Base-by-base conservation (phyloP, 2,888 invertebrate genomes). In the Bursaphelenchus okinawaensis region DNA sequence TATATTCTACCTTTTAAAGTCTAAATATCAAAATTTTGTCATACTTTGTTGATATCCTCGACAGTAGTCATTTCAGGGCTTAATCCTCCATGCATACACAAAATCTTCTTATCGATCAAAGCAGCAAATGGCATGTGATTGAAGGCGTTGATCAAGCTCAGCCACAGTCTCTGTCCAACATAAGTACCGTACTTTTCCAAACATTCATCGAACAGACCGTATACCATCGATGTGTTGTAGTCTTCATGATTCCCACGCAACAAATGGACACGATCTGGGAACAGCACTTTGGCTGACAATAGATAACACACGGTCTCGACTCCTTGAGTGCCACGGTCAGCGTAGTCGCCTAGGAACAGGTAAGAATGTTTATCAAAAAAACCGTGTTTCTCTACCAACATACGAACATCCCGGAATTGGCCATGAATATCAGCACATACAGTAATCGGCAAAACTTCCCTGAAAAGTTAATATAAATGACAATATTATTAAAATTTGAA, bases 361-460 rank as follows among this genome's bases (percentile, higher is more conserved):
- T 52, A 52, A 40, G 54, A 19, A 6, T 51, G 52, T 16, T 40
- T 55, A 22, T 24, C 27, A 22, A 55, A 29, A 8, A 20, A 16
- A 7, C 70, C 73, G 19, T 57, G 68, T 66, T 67, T 63, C n/a
- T 56, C 28, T 9, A 78, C 63, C 23, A 75, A 68, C 4, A 65
- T 54, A 0, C 77, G 67, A 12, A 78, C 57, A 63, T 78, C 76
- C 3, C 69, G 68, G 22, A 78, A 73, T 57, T 78, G 78, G 0
- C 77, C 78, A 54, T 78, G 78, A 1, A 78, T 63, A 63, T 78
- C 78, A 9, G 75, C 78, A 56, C 75, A 69, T 12, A 78, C 70
- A 29, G 70, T 64, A n/a, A 75, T 57, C 19, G 78, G 77, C n/a
- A 73, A 69, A 29, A 23, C 22, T 4, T 40, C 54, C 16, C 63